Evolutionary conservation across 2,797 vertebrate genomes (phyloP), one percentile per base, ranked within the genome.

Genomic region (Podargus strigoides): DNA sequence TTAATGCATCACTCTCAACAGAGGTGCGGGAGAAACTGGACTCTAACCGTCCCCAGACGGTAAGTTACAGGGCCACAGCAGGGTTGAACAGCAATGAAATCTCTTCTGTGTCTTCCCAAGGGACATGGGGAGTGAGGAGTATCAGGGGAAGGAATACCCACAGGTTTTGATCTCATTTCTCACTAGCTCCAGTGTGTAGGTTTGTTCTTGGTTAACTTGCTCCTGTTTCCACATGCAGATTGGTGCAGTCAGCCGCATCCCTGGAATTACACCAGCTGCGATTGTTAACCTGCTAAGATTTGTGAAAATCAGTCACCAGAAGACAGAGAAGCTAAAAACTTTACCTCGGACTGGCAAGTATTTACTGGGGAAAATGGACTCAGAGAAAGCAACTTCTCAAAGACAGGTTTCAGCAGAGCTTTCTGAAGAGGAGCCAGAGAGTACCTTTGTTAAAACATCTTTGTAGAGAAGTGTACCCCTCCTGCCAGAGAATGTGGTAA

Each of bases 181-280:
- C 30, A 34, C 3, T 42, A 28, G 32, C 69, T 69, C 15, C 46
- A 5, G 26, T 2, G 14, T 34, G 27, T 59, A 15, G 53, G 17
- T 55, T 68, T 86, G 58, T 12, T 59, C 21, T 27, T 46, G 30
- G 30, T 28, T 82, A 34, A 84, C 68, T 44, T 36, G 37, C 60
- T 56, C 7, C 70, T 83, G 49, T 89, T 95, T 85, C 70, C 79
- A 4, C 87, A 32, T 23, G 55, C 96, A 99, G 99, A 98, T 99
- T 13, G 99, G 99, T 4, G 99, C 99, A 9, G 98, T 99, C n/a
- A 98, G 98, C 59, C 98, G 99, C 63, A 97, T 99, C 87, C 98
- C 98, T 85, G 99, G 99, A 23, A 97, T 99, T 67, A 99, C 99
- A n/a, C 99, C 99, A 1, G 99, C 99, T 69, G 99, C 99, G 30